Evolutionary conservation across 2,113 vertebrate genomes (phyloP), one percentile per base, ranked within the genome.

Genomic region (Zapornia atra): DNA sequence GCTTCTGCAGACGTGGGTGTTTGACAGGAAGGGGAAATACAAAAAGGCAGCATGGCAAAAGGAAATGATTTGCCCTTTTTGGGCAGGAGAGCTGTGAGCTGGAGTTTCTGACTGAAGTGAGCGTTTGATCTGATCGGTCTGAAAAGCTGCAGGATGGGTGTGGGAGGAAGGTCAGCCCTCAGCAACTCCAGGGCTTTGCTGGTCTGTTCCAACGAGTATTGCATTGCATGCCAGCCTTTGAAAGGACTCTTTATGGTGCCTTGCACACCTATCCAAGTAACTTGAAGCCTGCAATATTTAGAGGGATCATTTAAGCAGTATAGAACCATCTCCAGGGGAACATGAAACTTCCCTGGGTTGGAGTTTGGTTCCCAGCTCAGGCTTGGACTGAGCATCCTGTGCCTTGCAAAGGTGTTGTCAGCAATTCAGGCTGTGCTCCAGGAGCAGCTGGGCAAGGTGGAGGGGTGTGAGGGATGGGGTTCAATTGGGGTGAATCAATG

Each of bases 41-140:
- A n/a, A 44, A 53, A 68, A 2, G 0, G 1, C 10, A 12, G 22
- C 5, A 1, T 21, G 5, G 57, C 33, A 48, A 29, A 64, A 81
- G 36, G 51, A 72, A 79, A 28, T 76, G 0, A 44, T 84, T 60
- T 88, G 5, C 9, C 4, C 3, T 40, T 82, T 84, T 38, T 34
- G 42, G 33, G 16, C 22, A n/a, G 38, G 24, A 84, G 77, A 54
- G 26, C 44, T 75, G 16, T 5, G 57, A 60, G 15, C 6, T 79
- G 72, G 56, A 56, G 36, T 54, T 92, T 59, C 56, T 75, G 65
- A 66, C 21, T 59, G 50, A 73, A 88, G 54, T 0, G 4, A 5
- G 4, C 68, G 8, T 53, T 70, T 77, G 79, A 36, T 80, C 33
- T 54, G 66, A 29, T 57, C 31, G 11, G 13, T 15, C n/a, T 88